These are phyloP conservation scores for Colletes gigas DNA, from an alignment of 1,140 invertebrate species.

Conservation along the genomic window DNA sequence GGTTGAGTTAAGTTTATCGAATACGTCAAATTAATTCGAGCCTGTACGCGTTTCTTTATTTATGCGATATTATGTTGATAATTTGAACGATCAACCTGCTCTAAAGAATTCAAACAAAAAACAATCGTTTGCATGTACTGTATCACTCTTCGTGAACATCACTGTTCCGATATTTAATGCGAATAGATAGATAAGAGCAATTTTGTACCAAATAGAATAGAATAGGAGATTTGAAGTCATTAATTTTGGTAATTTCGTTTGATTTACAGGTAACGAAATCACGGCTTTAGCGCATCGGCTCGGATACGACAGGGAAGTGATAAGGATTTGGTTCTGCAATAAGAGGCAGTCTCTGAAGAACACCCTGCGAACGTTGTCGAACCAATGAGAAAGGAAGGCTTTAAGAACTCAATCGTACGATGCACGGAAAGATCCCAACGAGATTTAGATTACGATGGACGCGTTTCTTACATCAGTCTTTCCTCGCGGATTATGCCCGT, in stretches of 20 bases:
- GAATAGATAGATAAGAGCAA: too few relatives aligned
- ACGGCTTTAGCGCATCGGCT: slow-evolving; percentile 96
- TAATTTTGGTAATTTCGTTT: background rate
- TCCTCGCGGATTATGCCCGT: background rate
- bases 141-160: too few relatives aligned
- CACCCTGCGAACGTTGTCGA: slow-evolving; percentile 95
- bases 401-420: slow-evolving; percentile 40
- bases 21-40: too few relatives aligned
- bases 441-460: background rate
- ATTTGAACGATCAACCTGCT: too few relatives aligned
- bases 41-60: too few relatives aligned
- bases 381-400: slow-evolving; percentile 40
- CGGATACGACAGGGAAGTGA: slow-evolving; percentile 98
- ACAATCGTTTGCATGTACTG: too few relatives aligned
- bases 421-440: background rate
- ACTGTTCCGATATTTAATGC: too few relatives aligned
- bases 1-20: too few relatives aligned
- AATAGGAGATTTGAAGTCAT: too few relatives aligned
- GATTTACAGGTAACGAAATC: slow-evolving; percentile 93
- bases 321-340: slow-evolving; percentile 99
- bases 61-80: too few relatives aligned
- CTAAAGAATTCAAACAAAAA: too few relatives aligned
- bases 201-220: too few relatives aligned
- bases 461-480: background rate
- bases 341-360: slow-evolving; percentile 98